Evolutionary conservation across 1,140 invertebrate genomes (phyloP), one percentile per base, ranked within the genome.

Genomic region (Globodera rostochiensis): DNA sequence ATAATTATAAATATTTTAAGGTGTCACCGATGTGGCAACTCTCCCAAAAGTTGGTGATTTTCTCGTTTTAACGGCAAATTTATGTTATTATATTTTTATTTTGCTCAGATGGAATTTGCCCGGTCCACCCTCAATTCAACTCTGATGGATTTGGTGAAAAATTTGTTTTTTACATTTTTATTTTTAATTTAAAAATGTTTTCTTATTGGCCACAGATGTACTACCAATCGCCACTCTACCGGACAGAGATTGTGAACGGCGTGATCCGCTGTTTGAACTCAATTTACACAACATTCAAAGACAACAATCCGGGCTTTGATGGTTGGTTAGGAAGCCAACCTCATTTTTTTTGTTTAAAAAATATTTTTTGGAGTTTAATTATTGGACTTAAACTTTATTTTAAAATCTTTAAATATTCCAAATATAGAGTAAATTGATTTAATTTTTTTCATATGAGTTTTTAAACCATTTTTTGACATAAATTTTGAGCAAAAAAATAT

Each of bases 151-250:
- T 93, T 94, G 21, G 74, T 79, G 11, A 60, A 19, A 21, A 25
- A 25, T 25, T 25, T 25, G 21, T 11, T 19, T 53, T 50, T n/a
- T 75, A 1, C 1, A 66, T 49, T 57, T 36, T 47, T 57, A 21
- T 46, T 45, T 25, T 57, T 36, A 36, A 36, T 36, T 36, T 36
- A 36, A 36, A 75, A 36, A 75, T 50, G 13, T 75, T 66, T 66
- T 6, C 6, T 13, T 3, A 67, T 45, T 73, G 9, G 92, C 93
- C 73, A 66, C 73, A 66, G 82, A 92, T 95, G 90, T 95, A 94
- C 87, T 95, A 95, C 86, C 94, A 94, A 64, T 94, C 93, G 90
- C 94, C 94, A 67, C 87, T 94, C 2, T 94, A 94, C 87, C 92
- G 94, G 79, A 92, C 92, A 64, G 94, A 94, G 91, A 93, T 94